These are phyloP conservation scores for Danionella cerebrum DNA, from an alignment of 2,113 vertebrate species.

Conservation along the genomic window DNA sequence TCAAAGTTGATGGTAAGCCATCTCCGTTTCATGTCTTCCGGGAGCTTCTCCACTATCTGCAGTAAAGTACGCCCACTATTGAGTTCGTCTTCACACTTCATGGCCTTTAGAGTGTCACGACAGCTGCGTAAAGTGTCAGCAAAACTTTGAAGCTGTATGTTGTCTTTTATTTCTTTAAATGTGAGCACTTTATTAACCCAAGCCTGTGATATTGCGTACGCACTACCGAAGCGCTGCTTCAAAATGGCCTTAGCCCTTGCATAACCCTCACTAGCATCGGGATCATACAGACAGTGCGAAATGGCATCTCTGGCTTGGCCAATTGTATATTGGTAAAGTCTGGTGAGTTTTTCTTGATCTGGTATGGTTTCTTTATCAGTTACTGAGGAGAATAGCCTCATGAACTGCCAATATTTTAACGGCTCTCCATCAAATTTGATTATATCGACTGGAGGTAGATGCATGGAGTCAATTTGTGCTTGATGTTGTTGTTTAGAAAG, in stretches of 20 bases:
- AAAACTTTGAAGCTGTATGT: neutral
- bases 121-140: neutral
- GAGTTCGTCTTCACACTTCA: slow-evolving; percentile 1
- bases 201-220: neutral
- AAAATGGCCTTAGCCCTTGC: neutral
- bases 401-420: slow-evolving; percentile 12
- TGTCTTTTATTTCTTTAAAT: neutral
- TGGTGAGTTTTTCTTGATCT: slow-evolving; percentile 1
- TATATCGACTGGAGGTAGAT: neutral
- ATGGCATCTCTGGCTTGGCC: slow-evolving; percentile 12
- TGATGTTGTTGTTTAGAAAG: slow-evolving; percentile 9
- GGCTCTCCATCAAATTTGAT: slow-evolving; percentile 16
- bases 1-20: neutral
- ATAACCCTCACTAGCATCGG: neutral
- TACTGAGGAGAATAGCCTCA: neutral
- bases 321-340: neutral
- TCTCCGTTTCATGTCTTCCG: neutral
- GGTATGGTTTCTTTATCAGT: neutral
- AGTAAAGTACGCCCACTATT: neutral
- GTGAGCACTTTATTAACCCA: neutral
- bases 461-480: neutral
- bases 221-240: neutral
- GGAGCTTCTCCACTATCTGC: neutral
- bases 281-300: neutral
- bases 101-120: neutral